Conservation (phyloP, 92 coral and sea anemone species). For the Chrysogorgia sp. region DNA sequence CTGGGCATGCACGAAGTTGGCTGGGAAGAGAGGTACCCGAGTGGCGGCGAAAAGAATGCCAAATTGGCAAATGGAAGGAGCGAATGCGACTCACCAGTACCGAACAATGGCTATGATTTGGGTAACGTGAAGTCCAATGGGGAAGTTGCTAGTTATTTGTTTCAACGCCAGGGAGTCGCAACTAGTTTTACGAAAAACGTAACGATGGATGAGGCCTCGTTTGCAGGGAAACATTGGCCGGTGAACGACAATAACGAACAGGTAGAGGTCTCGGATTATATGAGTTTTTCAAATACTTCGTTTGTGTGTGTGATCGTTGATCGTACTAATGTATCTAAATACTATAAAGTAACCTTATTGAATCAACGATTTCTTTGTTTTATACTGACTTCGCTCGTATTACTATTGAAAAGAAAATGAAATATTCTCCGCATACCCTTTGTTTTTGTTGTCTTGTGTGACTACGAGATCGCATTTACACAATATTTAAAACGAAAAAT, state of each 20-base stretch:
- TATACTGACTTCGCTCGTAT: too few relatives aligned
- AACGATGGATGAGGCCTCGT: conserved; percentile 89
- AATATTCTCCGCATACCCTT: not conserved
- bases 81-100: conserved; percentile 74
- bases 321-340: not conserved
- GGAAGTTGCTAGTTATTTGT: conserved; percentile 97
- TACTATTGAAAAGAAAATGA: not conserved
- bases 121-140: conserved; percentile 95
- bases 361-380: too few relatives aligned
- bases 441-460: not conserved
- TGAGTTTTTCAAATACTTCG: not conserved
- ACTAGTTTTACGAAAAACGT: conserved; percentile 98
- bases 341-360: too few relatives aligned
- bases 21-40: conserved; percentile 98
- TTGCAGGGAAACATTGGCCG: conserved; percentile 94
- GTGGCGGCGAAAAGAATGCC: conserved; percentile 84
- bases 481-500: not conserved
- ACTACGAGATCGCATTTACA: not conserved
- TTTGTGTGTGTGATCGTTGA: conserved; percentile 2
- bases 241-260: conserved; percentile 73
- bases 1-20: conserved; percentile 99
- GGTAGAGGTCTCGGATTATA: conserved; percentile 43
- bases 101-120: conserved; percentile 85
- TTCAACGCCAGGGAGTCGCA: conserved; percentile 99
- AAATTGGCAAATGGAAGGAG: conserved; percentile 82